Evolutionary conservation across 2,113 vertebrate species (phyloP).

Genomic region (Ailurus styani): DNA sequence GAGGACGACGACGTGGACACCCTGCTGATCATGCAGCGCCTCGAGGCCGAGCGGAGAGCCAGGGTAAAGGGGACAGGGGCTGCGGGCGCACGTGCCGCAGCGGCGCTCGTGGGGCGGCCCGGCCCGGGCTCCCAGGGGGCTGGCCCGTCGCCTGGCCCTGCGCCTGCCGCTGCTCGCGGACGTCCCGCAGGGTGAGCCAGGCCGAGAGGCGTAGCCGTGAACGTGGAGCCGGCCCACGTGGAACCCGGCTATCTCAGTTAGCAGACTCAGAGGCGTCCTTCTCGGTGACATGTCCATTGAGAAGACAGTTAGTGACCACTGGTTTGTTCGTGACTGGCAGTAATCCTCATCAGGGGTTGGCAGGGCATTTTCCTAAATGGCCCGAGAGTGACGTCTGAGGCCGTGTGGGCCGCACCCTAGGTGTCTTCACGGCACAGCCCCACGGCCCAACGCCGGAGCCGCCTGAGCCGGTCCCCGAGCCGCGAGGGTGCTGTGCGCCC

Average conservation of each 20-base stretch:
- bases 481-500: background rate
- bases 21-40: slow-evolving; percentile 95
- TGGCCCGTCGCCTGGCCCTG: fast-evolving
- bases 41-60: slow-evolving; percentile 97
- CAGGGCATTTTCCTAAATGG: background rate
- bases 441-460: fast-evolving
- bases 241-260: background rate
- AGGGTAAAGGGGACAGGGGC: slow-evolving; percentile 87
- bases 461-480: fast-evolving
- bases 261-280: background rate
- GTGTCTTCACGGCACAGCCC: fast-evolving
- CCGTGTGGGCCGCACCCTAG: background rate
- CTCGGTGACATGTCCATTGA: no score
- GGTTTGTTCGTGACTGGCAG: background rate
- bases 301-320: background rate
- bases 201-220: fast-evolving
- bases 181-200: background rate
- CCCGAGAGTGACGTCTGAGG: fast-evolving
- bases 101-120: fast-evolving
- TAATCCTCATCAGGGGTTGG: background rate
- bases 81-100: slow-evolving; percentile 10
- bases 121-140: background rate
- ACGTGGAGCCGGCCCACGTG: fast-evolving
- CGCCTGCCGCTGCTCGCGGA: background rate
- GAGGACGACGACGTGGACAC: slow-evolving; percentile 98